Evolutionary conservation across 2,113 vertebrate species (phyloP).

Genomic region (Indri indri): DNA sequence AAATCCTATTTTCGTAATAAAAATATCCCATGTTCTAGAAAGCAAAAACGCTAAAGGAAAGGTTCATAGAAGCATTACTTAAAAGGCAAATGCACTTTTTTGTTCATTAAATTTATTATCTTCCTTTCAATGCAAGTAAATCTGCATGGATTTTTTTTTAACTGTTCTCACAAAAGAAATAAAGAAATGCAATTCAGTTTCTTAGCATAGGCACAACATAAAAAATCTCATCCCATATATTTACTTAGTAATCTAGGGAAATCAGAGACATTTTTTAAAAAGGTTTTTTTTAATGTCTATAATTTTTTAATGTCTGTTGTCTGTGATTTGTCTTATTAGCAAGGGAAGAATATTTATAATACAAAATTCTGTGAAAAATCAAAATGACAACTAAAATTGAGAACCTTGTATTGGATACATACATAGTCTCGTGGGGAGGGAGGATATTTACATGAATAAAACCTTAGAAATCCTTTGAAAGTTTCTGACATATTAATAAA

Average conservation of each 20-base stretch:
- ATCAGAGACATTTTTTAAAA: background rate
- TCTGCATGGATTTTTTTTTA: background rate
- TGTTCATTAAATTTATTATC: conserved; percentile 22
- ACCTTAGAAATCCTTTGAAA: background rate
- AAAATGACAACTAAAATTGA: background rate
- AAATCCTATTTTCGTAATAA: conserved; percentile 16
- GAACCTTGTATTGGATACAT: background rate
- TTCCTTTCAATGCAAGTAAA: conserved; percentile 39
- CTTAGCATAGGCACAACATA: background rate
- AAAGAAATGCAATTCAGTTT: background rate
- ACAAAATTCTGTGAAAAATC: background rate
- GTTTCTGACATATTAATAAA: background rate
- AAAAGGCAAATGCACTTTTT: background rate
- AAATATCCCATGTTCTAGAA: background rate
- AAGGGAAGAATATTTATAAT: background rate
- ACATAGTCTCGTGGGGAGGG: background rate
- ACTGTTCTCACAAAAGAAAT: conserved; percentile 7
- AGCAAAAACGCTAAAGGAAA: conserved; percentile 7
- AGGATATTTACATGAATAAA: background rate
- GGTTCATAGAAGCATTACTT: background rate
- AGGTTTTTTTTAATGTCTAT: background rate
- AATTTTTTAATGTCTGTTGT: background rate
- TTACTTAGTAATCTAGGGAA: background rate
- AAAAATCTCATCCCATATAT: background rate
- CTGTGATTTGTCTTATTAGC: background rate